Evolutionary conservation across 2,797 vertebrate species (phyloP).

Genomic region (Propithecus deckenii): DNA sequence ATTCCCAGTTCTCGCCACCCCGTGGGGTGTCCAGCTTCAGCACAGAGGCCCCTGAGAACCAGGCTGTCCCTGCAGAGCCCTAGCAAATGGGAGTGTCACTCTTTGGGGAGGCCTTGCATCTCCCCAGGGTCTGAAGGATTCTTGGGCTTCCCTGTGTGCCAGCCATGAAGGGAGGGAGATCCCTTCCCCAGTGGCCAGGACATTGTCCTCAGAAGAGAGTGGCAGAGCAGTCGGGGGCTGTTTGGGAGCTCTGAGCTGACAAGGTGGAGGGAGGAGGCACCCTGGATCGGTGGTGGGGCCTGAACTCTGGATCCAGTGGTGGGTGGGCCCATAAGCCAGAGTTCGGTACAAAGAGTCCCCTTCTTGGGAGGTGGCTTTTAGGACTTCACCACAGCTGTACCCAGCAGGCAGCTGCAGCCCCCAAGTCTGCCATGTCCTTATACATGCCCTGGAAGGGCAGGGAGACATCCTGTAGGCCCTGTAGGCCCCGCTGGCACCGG

Average conservation of each 20-base stretch:
- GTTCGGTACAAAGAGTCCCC: not conserved
- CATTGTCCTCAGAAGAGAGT: not conserved
- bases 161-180: not conserved
- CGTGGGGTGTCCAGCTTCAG: fast-evolving
- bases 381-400: not conserved
- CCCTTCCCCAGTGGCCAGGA: not conserved
- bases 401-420: not conserved
- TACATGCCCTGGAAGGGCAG: not conserved
- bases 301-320: not conserved
- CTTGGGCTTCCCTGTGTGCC: not conserved
- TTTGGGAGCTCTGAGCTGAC: not conserved
- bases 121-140: not conserved
- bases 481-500: not conserved
- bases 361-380: not conserved
- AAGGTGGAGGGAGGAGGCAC: not conserved
- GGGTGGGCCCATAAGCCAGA: not conserved
- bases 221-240: not conserved
- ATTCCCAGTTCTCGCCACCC: not conserved
- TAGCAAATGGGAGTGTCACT: not conserved
- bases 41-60: not conserved
- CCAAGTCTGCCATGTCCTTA: not conserved
- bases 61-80: not conserved
- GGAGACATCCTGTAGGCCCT: not conserved
- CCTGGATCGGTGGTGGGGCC: not conserved
- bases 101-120: not conserved